Percentiles rank a stretch among this genome's conserved stretches.
phyloP scores from a whole-genome alignment of 2,888 invertebrate genomes.

The Orchesella flavescens region DNA sequence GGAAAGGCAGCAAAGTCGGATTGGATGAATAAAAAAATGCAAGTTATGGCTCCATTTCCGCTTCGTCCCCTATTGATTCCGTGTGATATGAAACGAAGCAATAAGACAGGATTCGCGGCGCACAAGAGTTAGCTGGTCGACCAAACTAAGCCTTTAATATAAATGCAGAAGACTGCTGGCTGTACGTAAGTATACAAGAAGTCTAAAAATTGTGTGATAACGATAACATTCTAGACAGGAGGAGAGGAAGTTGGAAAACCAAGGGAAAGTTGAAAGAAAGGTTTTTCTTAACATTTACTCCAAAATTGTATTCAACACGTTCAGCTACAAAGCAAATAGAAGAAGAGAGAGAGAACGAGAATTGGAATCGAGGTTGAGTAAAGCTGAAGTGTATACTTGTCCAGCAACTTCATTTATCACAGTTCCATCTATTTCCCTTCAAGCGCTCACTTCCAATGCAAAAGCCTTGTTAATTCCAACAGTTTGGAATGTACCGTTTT shows the following conservation, averaged over 20 bases:
- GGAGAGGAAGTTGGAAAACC: conserved; percentile 5
- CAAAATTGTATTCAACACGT: neutral
- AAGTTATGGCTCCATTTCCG: conserved; percentile 67
- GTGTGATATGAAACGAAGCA: conserved; percentile 58
- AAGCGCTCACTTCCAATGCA: too few species aligned
- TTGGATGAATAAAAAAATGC: conserved; percentile 54
- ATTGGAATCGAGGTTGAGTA: too few species aligned
- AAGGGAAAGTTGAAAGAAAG: conserved; percentile 11
- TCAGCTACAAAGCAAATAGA: too few species aligned
- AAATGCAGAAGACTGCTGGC: too few species aligned
- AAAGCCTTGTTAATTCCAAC: too few species aligned
- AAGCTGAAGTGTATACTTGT: too few species aligned
- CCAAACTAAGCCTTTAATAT: too few species aligned
- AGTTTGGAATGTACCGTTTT: too few species aligned
- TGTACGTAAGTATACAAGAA: too few species aligned
- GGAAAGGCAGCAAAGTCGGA: conserved; percentile 22
- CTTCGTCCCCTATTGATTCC: conserved; percentile 63
- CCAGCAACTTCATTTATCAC: too few species aligned
- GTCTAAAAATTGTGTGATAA: conserved; percentile 28
- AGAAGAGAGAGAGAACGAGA: too few species aligned
- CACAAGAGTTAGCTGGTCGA: neutral
- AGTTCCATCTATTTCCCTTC: too few species aligned
- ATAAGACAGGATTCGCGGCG: conserved; percentile 31
- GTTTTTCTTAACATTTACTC: conserved; percentile 1
- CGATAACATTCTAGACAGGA: conserved; percentile 13